Percentiles rank a stretch among this genome's conserved stretches.
Evolutionary conservation across 35 echinoderm and acorn worm species (phyloP).

Genomic region (Nesometra sesokonis): DNA sequence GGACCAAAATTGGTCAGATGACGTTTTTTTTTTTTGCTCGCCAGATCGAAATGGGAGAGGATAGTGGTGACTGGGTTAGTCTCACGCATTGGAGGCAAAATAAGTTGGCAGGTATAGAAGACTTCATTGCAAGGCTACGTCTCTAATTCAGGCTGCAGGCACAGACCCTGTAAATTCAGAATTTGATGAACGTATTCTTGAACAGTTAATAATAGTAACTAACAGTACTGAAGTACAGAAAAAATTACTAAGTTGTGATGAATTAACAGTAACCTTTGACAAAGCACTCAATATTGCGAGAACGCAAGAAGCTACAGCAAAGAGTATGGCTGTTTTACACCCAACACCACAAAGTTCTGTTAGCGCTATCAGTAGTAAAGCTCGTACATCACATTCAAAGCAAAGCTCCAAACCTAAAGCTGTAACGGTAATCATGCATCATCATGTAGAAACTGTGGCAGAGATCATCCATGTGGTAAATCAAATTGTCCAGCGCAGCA

Average conservation of each 20-base stretch:
- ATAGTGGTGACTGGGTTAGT: too few relatives aligned
- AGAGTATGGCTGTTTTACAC: background rate
- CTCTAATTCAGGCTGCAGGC: too few relatives aligned
- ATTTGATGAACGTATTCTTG: background rate
- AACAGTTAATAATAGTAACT: background rate
- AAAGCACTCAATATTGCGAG: background rate
- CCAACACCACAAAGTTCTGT: background rate
- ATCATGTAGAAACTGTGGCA: slow-evolving; percentile 17
- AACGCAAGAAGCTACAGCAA: background rate
- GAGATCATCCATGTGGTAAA: slow-evolving; percentile 4
- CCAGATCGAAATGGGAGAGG: too few relatives aligned
- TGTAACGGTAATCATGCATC: background rate
- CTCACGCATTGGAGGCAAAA: too few relatives aligned
- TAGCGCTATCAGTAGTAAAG: too few relatives aligned
- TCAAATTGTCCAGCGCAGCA: background rate
- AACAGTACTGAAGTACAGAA: background rate
- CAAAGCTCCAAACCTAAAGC: background rate
- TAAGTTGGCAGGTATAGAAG: too few relatives aligned
- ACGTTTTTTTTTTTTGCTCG: too few relatives aligned
- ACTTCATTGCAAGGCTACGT: too few relatives aligned
- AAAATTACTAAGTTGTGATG: background rate
- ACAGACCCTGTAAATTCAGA: background rate
- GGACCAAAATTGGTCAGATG: too few relatives aligned
- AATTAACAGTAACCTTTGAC: background rate
- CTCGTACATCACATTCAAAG: too few relatives aligned